Evolutionary conservation across 2,797 vertebrate species (phyloP).

Genomic region (Discoglossus pictus): DNA sequence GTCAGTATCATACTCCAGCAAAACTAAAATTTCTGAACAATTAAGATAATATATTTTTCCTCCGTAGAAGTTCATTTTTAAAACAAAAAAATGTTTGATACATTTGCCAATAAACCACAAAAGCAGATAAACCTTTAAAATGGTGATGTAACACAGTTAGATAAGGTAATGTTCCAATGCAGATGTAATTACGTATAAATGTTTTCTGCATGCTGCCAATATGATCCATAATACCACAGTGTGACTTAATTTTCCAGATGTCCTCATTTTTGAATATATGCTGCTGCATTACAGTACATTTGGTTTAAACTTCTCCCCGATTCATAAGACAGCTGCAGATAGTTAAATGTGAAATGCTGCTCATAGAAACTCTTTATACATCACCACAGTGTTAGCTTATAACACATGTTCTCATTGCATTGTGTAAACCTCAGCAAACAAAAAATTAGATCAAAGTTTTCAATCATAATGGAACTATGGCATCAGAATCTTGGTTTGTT

Average conservation of each 20-base stretch:
- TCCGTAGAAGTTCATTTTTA: too few species aligned
- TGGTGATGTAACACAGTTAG: constrained; percentile 15
- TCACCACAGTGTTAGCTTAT: constrained; percentile 3
- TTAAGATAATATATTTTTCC: too few species aligned
- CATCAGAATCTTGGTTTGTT: not conserved
- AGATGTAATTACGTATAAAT: constrained; percentile 29
- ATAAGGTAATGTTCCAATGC: constrained; percentile 29
- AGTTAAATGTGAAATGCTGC: constrained; percentile 38
- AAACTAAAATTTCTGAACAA: too few species aligned
- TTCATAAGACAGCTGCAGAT: constrained; percentile 42
- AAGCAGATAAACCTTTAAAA: constrained; percentile 8
- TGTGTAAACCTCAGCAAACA: constrained; percentile 36
- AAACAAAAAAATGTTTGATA: too few species aligned
- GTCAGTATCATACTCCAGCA: too few species aligned
- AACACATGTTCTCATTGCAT: constrained; percentile 37
- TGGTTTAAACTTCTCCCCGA: constrained; percentile 9
- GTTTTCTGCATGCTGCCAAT: constrained; percentile 25
- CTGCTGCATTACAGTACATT: constrained; percentile 13
- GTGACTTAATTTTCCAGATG: constrained; percentile 50
- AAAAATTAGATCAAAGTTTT: constrained; percentile 28
- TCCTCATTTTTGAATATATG: constrained; percentile 15
- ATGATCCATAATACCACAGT: constrained; percentile 25
- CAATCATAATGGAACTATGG: not conserved
- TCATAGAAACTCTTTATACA: constrained; percentile 22
- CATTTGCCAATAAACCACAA: too few species aligned